Percentiles rank a stretch among this genome's conserved stretches.
phyloP scores from a whole-genome alignment of 2,113 vertebrate species.

The Syrmaticus mikado region DNA sequence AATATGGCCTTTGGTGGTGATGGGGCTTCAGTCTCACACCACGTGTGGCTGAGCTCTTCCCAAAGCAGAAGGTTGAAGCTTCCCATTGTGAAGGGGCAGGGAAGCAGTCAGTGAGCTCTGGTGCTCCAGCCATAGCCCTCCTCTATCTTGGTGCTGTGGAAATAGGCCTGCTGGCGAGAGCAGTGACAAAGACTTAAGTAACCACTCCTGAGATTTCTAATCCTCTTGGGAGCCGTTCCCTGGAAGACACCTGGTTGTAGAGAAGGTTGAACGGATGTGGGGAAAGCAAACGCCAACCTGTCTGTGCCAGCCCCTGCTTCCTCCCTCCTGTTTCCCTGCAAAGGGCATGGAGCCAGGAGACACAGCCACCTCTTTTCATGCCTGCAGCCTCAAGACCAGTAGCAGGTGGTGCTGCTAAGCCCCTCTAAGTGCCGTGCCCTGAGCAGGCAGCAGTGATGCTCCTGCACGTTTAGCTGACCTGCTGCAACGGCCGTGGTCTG shows the following conservation, averaged over 20 bases:
- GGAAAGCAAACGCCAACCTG: too few species aligned
- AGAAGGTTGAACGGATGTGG: neutral
- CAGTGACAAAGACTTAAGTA: too few species aligned
- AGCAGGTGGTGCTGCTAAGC: neutral
- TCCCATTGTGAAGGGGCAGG: neutral
- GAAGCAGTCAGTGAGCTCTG: neutral
- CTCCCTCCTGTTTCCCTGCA: neutral
- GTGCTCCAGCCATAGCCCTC: neutral
- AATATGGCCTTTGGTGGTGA: neutral
- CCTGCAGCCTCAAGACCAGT: neutral
- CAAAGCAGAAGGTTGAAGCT: neutral
- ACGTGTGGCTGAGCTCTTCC: neutral
- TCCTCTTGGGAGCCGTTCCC: too few species aligned
- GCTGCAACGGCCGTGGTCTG: neutral
- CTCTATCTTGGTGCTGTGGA: too few species aligned
- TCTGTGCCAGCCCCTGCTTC: neutral
- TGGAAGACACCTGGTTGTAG: neutral
- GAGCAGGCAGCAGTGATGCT: neutral
- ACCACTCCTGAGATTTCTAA: too few species aligned
- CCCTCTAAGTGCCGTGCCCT: neutral
- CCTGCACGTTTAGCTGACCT: neutral
- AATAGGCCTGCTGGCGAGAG: neutral
- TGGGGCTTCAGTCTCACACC: neutral
- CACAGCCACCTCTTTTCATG: neutral
- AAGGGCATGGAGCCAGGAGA: neutral